Conservation (phyloP, 2,113 vertebrate species). For the Leucopternis melanops region DNA sequence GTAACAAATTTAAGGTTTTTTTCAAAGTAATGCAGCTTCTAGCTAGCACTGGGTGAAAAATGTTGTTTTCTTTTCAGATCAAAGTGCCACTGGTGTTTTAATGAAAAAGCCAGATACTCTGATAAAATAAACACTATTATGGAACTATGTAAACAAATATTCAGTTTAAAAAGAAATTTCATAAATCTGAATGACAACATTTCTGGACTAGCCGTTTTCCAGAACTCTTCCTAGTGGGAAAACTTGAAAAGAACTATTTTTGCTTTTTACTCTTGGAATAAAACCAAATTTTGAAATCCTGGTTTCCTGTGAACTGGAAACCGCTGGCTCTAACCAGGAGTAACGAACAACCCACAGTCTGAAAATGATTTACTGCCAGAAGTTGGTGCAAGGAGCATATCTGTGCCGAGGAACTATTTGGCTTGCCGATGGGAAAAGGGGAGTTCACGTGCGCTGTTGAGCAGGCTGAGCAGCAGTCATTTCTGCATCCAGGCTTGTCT, state of each 20-base stretch:
- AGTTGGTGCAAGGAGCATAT: not conserved
- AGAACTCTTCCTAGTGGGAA: slow-evolving; percentile 21
- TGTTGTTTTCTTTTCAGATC: slow-evolving; percentile 11
- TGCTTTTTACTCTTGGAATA: slow-evolving; percentile 16
- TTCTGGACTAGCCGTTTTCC: not conserved
- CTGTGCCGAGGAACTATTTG: not conserved
- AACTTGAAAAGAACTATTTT: not conserved
- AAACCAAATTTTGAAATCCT: slow-evolving; percentile 29
- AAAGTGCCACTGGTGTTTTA: not conserved
- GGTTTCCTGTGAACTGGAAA: slow-evolving; percentile 60
- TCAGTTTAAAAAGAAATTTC: not conserved
- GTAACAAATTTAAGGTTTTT: not conserved
- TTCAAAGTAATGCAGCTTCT: not conserved
- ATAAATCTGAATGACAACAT: not conserved
- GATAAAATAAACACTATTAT: slow-evolving; percentile 14
- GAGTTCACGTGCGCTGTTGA: accelerated
- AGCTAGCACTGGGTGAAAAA: not conserved
- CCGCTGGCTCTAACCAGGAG: not conserved
- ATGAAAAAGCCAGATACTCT: slow-evolving; percentile 11
- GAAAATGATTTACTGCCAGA: not conserved
- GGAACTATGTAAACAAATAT: not conserved
- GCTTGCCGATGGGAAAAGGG: not conserved
- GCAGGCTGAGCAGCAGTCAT: not conserved
- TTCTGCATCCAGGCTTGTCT: not conserved
- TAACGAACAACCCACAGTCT: not conserved